phyloP scores from a whole-genome alignment of 1,140 invertebrate genomes.

The Apocrypta bakeri region DNA sequence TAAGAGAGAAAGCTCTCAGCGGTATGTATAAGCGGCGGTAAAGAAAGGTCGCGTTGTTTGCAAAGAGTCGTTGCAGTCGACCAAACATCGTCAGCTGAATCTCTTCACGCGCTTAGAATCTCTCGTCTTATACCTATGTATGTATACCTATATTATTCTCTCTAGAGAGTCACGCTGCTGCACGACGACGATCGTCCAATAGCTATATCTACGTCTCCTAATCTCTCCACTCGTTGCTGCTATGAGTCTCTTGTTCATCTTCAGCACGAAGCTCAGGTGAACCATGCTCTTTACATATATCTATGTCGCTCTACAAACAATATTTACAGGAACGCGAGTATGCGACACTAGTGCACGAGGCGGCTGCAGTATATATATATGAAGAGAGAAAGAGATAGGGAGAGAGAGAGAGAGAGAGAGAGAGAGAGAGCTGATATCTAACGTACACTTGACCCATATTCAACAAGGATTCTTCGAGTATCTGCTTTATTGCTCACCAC shows the following conservation, averaged over 20 bases:
- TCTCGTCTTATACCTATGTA: neutral
- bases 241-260: neutral
- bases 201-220: conserved; percentile 9
- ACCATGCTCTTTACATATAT: neutral
- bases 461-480: neutral
- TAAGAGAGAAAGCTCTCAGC: conserved; percentile 46
- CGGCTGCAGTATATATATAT: neutral
- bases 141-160: neutral
- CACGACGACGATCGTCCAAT: conserved; percentile 29
- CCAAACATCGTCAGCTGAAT: conserved; percentile 45
- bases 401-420: neutral
- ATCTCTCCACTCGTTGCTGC: neutral
- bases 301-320: conserved; percentile 5
- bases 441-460: neutral
- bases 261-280: neutral
- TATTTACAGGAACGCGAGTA: conserved; percentile 3
- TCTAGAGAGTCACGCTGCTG: neutral
- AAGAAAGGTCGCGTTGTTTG: conserved; percentile 59
- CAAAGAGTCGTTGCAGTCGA: conserved; percentile 41
- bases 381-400: too few species aligned
- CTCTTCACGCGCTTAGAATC: conserved; percentile 7
- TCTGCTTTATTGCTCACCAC: neutral
- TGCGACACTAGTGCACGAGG: neutral
- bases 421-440: conserved; percentile 19
- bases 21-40: conserved; percentile 49